These are phyloP conservation scores for Rambutsinella grinnellia DNA, from an alignment of 2,888 invertebrate species.

Conservation along the genomic window DNA sequence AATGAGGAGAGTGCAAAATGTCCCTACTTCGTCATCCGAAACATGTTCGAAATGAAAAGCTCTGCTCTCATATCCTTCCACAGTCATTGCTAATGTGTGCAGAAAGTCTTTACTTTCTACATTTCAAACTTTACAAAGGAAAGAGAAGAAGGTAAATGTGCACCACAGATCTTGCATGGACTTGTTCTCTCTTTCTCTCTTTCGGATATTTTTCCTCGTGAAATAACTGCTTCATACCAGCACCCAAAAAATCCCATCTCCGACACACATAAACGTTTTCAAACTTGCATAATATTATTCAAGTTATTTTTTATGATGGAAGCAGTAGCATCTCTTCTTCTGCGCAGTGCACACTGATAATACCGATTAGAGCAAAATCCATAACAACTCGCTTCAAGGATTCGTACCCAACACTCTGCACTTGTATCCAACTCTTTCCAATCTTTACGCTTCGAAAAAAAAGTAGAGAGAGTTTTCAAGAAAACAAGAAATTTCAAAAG, in stretches of 20 bases:
- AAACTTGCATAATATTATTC: neutral
- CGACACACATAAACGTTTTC: neutral
- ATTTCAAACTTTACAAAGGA: neutral
- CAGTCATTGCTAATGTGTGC: no score
- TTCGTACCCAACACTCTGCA: conserved; percentile 11
- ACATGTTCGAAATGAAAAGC: no score
- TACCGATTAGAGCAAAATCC: conserved; percentile 41
- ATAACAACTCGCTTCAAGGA: conserved; percentile 35
- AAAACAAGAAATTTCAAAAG: no score
- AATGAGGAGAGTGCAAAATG: no score
- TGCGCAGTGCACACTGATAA: conserved; percentile 25
- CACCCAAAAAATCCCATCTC: neutral
- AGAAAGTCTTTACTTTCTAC: no score
- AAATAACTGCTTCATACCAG: conserved; percentile 1
- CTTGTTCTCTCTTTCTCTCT: no score
- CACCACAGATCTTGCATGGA: neutral
- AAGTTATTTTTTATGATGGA: neutral
- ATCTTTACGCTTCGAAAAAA: neutral
- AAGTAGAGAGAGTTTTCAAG: no score
- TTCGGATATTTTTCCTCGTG: neutral
- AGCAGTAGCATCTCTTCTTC: neutral
- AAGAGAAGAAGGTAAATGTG: neutral
- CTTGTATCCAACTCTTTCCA: conserved; percentile 20
- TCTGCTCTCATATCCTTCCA: no score
- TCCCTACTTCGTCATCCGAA: no score